Conservation (phyloP, 2,797 vertebrate species). For the Enteromius thamalakanensis region DNA sequence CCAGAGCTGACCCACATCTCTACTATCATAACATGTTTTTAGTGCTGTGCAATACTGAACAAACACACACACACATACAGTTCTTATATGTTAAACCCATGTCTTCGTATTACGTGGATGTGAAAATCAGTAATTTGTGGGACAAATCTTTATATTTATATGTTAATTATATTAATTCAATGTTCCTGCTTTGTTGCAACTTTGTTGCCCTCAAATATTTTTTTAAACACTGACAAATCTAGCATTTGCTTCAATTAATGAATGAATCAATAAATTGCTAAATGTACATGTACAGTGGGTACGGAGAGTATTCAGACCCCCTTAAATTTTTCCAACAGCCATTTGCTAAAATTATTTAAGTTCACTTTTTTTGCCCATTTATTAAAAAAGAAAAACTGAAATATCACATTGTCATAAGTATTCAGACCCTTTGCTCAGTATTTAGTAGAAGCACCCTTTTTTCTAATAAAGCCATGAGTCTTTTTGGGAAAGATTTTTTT, state of each 20-base stretch:
- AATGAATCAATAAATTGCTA: not conserved
- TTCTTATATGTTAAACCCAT: not conserved
- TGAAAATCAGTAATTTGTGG: not conserved
- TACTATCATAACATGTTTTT: conserved; percentile 42
- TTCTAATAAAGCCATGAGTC: too few relatives aligned
- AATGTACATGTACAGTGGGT: too few relatives aligned
- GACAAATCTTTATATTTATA: not conserved
- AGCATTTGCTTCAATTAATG: not conserved
- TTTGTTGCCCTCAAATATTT: not conserved
- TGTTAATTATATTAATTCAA: not conserved
- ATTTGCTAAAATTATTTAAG: too few relatives aligned
- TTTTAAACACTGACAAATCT: not conserved
- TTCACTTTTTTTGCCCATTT: too few relatives aligned
- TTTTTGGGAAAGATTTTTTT: too few relatives aligned
- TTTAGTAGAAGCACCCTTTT: too few relatives aligned
- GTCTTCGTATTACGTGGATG: not conserved
- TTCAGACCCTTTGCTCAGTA: too few relatives aligned
- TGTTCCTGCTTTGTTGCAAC: not conserved
- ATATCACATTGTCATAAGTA: too few relatives aligned
- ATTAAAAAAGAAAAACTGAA: too few relatives aligned
- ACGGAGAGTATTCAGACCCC: too few relatives aligned
- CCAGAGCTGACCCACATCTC: conserved; percentile 49
- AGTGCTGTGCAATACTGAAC: not conserved
- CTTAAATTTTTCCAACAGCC: too few relatives aligned
- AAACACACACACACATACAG: not conserved